Evolutionary conservation across 2,888 invertebrate genomes (phyloP).

Genomic region (Ophioninae sp.): DNA sequence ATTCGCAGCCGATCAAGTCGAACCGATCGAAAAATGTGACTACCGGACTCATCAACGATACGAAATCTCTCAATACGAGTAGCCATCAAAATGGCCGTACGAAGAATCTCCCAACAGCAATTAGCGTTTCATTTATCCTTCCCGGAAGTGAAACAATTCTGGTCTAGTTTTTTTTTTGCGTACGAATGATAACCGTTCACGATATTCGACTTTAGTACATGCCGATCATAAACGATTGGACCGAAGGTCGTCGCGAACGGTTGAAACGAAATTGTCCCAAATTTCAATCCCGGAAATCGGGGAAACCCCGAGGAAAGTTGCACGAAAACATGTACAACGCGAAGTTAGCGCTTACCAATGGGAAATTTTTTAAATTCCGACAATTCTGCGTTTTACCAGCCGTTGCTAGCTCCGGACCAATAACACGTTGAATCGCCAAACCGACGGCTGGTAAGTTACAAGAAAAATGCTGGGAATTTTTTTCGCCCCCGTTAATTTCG

Average conservation of each 20-base stretch:
- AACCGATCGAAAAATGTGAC: not conserved
- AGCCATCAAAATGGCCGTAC: not conserved
- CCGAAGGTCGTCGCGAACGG: conserved; percentile 5
- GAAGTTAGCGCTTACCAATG: not conserved
- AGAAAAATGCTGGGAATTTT: not conserved
- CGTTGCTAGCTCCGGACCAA: not conserved
- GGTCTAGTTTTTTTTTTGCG: not conserved
- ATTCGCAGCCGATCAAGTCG: not conserved
- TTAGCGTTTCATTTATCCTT: not conserved
- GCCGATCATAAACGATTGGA: conserved; percentile 2
- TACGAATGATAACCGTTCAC: not conserved
- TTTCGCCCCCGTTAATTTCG: not conserved
- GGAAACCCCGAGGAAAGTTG: not conserved
- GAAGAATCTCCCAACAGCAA: not conserved
- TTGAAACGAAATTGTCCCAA: not conserved
- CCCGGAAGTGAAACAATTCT: not conserved
- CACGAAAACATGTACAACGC: not conserved
- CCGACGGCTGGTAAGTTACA: not conserved
- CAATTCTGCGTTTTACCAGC: not conserved
- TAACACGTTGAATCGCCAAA: not conserved
- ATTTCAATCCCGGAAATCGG: not conserved
- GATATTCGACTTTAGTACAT: not conserved
- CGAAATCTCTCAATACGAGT: not conserved
- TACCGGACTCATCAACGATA: not conserved
- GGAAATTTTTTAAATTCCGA: not conserved